Base-by-base conservation (phyloP, 2,888 invertebrate species). In the Crematogaster levior region DNA sequence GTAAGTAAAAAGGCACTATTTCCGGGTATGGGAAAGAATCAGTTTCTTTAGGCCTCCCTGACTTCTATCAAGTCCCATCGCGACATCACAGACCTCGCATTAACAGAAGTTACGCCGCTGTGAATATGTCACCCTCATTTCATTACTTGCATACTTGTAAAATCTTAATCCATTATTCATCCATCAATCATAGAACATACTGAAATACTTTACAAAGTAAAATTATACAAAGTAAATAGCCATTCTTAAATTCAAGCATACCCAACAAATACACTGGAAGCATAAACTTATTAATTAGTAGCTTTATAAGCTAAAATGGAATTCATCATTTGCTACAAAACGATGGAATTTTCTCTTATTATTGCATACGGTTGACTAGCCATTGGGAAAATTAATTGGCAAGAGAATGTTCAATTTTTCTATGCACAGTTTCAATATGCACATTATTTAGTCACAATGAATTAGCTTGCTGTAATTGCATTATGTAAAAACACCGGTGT, bases 1-100 rank as follows among this genome's bases (percentile, higher is more conserved):
- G 85, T 83, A 89, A 90, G 88, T 90, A 90, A 89, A 89, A 89
- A 89, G 89, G 89, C 89, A 89, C 89, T 89, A 90, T 89, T 83
- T 89, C 81, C 74, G 88, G 87, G 84, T 85, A 82, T 82, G 84
- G 77, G 84, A 90, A 89, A 86, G 82, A 90, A 89, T 86, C 84
- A 82, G 85, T 82, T 88, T 68, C 83, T 86, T 88, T 89, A 89
- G 89, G 90, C 89, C 89, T 83, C 68, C 81, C 82, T 73, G 79
- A 70, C 77, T 77, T 75, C 77, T 79, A 81, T 68, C 85, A 75
- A 77, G 65, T 84, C 81, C 82, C 74, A 72, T 48, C 83, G 60
- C 61, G 80, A 90, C 75, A 65, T 89, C 87, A 88, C 88, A 89
- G 85, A 85, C 80, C 80, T 84, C 58, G 77, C 84, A 75, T 65